Conservation (phyloP, 2,797 vertebrate genomes). For the Antrozous pallidus region DNA sequence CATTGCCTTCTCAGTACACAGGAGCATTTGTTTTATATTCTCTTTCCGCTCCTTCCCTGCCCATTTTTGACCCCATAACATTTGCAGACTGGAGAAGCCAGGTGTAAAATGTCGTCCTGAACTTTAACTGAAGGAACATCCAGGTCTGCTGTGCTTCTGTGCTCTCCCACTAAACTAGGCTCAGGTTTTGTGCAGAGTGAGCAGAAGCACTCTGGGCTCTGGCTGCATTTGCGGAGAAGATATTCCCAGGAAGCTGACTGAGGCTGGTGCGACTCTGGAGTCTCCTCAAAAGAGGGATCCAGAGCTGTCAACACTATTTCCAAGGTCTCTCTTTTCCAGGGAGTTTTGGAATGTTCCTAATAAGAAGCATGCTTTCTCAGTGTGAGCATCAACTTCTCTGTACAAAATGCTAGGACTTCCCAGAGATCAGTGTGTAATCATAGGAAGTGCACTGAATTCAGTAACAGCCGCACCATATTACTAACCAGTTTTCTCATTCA, state of each 20-base stretch:
- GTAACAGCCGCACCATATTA: rapidly evolving
- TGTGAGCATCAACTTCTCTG: not conserved
- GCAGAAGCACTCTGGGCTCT: not conserved
- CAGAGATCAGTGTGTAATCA: not conserved
- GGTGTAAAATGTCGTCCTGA: not conserved
- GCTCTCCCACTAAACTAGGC: not conserved
- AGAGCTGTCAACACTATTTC: not conserved
- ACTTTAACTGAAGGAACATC: not conserved
- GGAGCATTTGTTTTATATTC: not conserved
- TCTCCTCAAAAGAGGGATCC: not conserved
- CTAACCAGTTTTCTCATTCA: not conserved
- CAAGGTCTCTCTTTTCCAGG: not conserved
- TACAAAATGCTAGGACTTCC: not conserved
- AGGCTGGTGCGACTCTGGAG: not conserved
- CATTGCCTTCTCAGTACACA: not conserved
- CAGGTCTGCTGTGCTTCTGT: too few relatives aligned
- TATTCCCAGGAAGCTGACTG: not conserved
- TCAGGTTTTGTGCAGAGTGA: not conserved
- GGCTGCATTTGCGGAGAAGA: not conserved
- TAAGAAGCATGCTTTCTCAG: not conserved
- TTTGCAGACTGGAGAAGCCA: not conserved
- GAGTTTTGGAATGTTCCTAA: not conserved
- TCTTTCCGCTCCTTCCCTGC: not conserved
- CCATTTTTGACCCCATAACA: too few relatives aligned
- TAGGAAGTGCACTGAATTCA: not conserved